Evolutionary conservation across 2,888 invertebrate genomes (phyloP).

Genomic region (Meliscaeva auricollis): DNA sequence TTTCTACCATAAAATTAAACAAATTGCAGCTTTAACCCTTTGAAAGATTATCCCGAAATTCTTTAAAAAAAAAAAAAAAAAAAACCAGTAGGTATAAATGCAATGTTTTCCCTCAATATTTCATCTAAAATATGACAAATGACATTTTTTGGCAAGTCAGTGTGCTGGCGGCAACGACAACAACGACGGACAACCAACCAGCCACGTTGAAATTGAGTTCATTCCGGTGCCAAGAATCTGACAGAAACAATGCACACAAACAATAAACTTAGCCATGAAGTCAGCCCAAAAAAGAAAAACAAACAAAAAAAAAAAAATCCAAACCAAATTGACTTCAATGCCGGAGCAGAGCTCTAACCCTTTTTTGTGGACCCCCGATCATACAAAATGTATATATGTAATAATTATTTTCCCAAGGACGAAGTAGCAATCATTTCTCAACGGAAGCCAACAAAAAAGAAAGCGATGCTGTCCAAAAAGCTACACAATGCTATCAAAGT

Average conservation of each 20-base stretch:
- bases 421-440: constrained; percentile 63
- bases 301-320: not conserved
- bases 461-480: constrained; percentile 43
- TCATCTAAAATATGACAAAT: constrained; percentile 71
- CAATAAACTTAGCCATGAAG: constrained; percentile 43
- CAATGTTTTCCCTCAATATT: constrained; percentile 64
- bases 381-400: constrained; percentile 52
- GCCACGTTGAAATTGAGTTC: constrained; percentile 36
- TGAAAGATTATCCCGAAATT: constrained; percentile 12
- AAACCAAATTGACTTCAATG: constrained; percentile 66
- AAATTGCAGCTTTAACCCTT: constrained; percentile 38
- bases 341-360: constrained; percentile 58
- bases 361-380: constrained; percentile 58
- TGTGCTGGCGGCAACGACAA: constrained; percentile 56
- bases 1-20: not conserved
- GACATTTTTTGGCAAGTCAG: constrained; percentile 74
- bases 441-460: constrained; percentile 50
- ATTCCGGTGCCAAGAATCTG: constrained; percentile 71
- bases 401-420: constrained; percentile 73
- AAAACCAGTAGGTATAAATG: constrained; percentile 24
- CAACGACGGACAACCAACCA: constrained; percentile 40
- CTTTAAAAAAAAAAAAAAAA: constrained; percentile 17
- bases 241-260: constrained; percentile 63
- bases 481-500: constrained; percentile 38
- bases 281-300: constrained; percentile 27